A percentile compares a stretch with the other conserved stretches of the same genome.
These are phyloP conservation scores for Apodemus speciosus DNA, from an alignment of 2,113 vertebrate genomes.

Conservation along the genomic window DNA sequence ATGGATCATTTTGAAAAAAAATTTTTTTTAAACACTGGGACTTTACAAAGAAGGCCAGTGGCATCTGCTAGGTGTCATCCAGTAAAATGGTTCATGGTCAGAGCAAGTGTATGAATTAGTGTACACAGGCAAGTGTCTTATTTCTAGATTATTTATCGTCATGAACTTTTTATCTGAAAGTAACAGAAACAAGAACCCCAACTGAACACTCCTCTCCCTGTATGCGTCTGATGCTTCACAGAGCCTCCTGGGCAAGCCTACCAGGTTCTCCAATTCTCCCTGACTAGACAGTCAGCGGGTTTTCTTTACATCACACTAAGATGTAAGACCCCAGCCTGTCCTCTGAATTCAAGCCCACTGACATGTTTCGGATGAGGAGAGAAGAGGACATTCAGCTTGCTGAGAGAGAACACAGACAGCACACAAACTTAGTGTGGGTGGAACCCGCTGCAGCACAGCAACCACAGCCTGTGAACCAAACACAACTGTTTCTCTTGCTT, in stretches of 20 bases:
- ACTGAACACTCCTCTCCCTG: not conserved
- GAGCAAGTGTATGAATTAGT: not conserved
- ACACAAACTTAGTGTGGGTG: not conserved
- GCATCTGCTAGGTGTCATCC: not conserved
- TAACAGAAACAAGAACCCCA: not conserved
- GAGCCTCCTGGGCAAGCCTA: not conserved
- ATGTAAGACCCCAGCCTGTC: not conserved
- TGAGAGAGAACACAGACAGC: not conserved
- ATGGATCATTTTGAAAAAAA: not conserved
- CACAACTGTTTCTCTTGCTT: accelerated
- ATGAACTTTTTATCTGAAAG: not conserved
- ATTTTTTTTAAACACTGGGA: too few relatives aligned
- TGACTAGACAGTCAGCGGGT: not conserved
- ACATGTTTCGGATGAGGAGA: not conserved
- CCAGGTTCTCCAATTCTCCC: not conserved
- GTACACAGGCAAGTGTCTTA: not conserved
- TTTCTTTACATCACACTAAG: not conserved
- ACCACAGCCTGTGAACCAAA: not conserved
- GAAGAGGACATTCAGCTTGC: not conserved
- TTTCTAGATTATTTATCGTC: not conserved
- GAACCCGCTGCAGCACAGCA: accelerated
- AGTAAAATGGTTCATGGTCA: not conserved
- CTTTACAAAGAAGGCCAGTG: not conserved
- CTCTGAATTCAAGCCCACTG: not conserved
- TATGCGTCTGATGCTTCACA: accelerated